phyloP scores from a whole-genome alignment of 2,797 vertebrate species.

The Menidia menidia region DNA sequence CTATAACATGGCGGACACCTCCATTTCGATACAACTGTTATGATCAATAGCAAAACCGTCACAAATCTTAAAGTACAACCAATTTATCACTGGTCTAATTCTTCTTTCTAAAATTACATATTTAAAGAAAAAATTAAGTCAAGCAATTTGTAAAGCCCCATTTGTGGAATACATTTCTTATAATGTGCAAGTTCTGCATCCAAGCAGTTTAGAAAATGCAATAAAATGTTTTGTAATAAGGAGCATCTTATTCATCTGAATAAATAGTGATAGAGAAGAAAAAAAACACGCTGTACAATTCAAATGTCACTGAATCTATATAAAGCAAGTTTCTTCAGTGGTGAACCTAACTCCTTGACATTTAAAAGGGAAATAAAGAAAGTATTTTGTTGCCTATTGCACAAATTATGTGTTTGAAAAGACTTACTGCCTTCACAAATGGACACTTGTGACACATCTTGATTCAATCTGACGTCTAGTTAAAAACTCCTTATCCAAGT shows the following conservation, averaged over 20 bases:
- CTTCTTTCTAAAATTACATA: slow-evolving; percentile 31
- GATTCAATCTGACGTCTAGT: too few species aligned
- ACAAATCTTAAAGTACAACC: slow-evolving; percentile 60
- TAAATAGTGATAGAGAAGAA: slow-evolving; percentile 6
- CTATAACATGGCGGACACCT: slow-evolving; percentile 61
- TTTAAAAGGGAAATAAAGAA: slow-evolving; percentile 54
- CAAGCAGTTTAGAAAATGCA: slow-evolving; percentile 20
- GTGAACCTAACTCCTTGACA: slow-evolving; percentile 52
- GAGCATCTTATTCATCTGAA: slow-evolving; percentile 1
- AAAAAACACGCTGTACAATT: slow-evolving; percentile 37
- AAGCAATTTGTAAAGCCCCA: slow-evolving; percentile 14
- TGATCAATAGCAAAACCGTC: slow-evolving; percentile 60
- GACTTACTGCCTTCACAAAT: neutral
- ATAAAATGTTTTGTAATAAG: slow-evolving; percentile 16
- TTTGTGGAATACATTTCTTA: slow-evolving; percentile 26
- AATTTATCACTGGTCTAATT: slow-evolving; percentile 54
- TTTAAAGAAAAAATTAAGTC: slow-evolving; percentile 26
- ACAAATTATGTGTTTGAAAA: slow-evolving; percentile 8
- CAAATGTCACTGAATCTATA: slow-evolving; percentile 71
- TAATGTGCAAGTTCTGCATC: slow-evolving; percentile 9
- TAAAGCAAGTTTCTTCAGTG: slow-evolving; percentile 32
- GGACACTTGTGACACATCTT: too few species aligned
- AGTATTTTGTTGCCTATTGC: slow-evolving; percentile 17
- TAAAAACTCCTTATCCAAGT: too few species aligned
- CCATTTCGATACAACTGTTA: slow-evolving; percentile 27